These are phyloP conservation scores for Dolomedes plantarius DNA, from an alignment of 2,888 invertebrate species.

Conservation along the genomic window DNA sequence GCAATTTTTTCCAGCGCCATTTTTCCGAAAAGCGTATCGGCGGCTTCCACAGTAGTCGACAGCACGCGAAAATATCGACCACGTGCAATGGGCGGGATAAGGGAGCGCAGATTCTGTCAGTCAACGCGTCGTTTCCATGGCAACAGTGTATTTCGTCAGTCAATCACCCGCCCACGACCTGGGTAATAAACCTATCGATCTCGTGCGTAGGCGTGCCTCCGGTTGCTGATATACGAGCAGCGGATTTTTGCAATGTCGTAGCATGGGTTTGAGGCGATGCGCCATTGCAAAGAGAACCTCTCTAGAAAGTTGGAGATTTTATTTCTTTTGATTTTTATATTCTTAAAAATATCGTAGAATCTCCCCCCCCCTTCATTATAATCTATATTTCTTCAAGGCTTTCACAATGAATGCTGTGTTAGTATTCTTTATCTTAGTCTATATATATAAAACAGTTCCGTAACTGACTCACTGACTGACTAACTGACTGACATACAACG, in stretches of 20 bases:
- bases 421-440: no score
- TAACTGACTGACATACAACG: no score
- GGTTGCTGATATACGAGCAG: constrained; percentile 35
- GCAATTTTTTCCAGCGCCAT: not conserved
- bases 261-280: not conserved
- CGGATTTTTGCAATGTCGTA: constrained; percentile 30
- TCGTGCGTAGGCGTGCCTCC: constrained; percentile 46
- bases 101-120: constrained; percentile 27
- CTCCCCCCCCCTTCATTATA: no score
- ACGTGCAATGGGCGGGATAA: constrained; percentile 39
- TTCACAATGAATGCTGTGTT: no score
- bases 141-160: constrained; percentile 45
- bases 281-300: constrained; percentile 14
- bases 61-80: constrained; percentile 55
- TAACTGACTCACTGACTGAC: no score
- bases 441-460: no score
- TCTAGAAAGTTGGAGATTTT: not conserved
- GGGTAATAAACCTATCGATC: constrained; percentile 67
- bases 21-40: constrained; percentile 37
- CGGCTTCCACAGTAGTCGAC: constrained; percentile 27
- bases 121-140: constrained; percentile 37
- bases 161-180: constrained; percentile 59
- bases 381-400: no score
- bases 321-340: not conserved
- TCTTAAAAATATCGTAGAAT: no score